Conservation (phyloP, 2,113 vertebrate species). For the Balaeniceps rex region DNA sequence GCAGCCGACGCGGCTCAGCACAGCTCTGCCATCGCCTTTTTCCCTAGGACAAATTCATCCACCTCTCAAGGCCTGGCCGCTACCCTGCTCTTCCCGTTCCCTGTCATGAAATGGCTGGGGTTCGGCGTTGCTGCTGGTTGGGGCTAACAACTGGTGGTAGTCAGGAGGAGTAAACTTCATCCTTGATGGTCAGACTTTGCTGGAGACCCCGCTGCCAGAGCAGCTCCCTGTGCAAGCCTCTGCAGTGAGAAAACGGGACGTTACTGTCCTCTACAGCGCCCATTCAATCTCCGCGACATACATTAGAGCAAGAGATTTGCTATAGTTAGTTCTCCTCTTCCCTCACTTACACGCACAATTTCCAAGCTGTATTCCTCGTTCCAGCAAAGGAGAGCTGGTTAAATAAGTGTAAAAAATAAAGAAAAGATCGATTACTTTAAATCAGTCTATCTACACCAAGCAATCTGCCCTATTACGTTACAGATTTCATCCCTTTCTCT, state of each 20-base stretch:
- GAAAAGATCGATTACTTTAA: not conserved
- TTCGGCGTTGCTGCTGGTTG: not conserved
- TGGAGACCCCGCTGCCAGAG: not conserved
- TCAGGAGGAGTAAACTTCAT: not conserved
- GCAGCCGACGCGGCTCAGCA: not conserved
- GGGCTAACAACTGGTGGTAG: not conserved
- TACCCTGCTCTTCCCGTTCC: not conserved
- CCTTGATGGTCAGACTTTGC: not conserved
- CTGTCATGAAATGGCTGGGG: accelerated
- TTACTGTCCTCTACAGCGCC: not conserved
- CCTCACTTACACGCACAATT: not conserved
- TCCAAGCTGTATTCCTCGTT: not conserved
- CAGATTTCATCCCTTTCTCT: not conserved
- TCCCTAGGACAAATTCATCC: not conserved
- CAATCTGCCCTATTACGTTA: not conserved
- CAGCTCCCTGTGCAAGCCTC: not conserved
- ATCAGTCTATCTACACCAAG: not conserved
- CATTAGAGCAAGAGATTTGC: not conserved
- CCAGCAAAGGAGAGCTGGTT: not conserved
- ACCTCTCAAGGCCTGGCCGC: not conserved
- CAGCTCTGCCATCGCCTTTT: not conserved
- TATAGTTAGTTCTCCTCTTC: not conserved
- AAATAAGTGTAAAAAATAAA: not conserved
- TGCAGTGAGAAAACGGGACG: not conserved
- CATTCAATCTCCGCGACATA: not conserved